A percentile compares a stretch with the other conserved stretches of the same genome.
Evolutionary conservation across 2,113 vertebrate species (phyloP).

Genomic region (Lycaon pictus): DNA sequence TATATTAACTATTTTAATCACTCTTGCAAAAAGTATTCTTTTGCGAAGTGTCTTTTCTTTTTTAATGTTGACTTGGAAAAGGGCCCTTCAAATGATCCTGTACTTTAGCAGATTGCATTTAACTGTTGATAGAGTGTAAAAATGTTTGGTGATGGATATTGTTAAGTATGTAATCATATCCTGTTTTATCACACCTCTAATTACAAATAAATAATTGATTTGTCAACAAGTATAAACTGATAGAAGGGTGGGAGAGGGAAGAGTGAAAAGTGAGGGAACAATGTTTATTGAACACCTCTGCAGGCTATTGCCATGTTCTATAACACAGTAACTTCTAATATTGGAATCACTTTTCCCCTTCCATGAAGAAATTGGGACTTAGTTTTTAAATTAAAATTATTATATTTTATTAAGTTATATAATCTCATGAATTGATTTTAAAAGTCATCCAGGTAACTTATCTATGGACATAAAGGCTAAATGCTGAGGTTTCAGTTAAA

Average conservation of each 20-base stretch:
- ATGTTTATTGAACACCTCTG: neutral
- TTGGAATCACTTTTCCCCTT: neutral
- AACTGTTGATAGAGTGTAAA: neutral
- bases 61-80: neutral
- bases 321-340: neutral
- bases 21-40: neutral
- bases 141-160: conserved; percentile 8
- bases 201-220: conserved; percentile 27
- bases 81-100: neutral
- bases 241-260: neutral
- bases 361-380: neutral
- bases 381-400: conserved; percentile 23
- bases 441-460: neutral
- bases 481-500: neutral
- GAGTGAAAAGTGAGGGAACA: neutral
- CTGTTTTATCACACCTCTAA: conserved; percentile 4
- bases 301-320: neutral
- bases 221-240: neutral
- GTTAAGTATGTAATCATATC: neutral
- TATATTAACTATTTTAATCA: neutral
- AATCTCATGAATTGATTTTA: conserved; percentile 12
- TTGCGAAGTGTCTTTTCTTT: neutral
- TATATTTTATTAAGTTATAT: neutral
- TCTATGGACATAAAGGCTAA: neutral
- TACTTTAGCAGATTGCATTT: neutral